These are phyloP conservation scores for Notarius quadriscutis DNA, from an alignment of 2,113 vertebrate species.

Conservation along the genomic window DNA sequence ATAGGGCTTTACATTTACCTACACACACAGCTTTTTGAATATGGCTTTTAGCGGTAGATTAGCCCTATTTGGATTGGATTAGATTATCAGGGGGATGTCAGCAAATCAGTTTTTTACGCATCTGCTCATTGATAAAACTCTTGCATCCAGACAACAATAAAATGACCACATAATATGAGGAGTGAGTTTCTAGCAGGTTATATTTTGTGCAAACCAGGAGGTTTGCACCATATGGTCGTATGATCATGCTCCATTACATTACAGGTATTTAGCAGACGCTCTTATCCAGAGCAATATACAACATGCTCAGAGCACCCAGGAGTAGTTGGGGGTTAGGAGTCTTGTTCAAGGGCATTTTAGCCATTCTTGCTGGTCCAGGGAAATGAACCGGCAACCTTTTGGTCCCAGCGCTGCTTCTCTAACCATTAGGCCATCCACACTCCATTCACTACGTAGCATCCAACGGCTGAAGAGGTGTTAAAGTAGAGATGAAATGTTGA, in stretches of 20 bases:
- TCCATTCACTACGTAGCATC: not conserved
- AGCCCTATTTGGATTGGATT: too few species aligned
- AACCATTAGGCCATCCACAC: too few species aligned
- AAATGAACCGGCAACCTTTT: too few species aligned
- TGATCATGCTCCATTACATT: not conserved
- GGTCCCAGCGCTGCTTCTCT: too few species aligned
- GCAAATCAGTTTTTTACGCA: not conserved
- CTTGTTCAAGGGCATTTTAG: too few species aligned
- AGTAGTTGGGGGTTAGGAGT: too few species aligned
- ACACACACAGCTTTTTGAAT: not conserved
- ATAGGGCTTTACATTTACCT: not conserved
- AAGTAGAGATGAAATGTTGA: not conserved
- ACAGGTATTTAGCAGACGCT: too few species aligned
- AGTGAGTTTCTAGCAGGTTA: not conserved
- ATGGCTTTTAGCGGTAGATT: not conserved
- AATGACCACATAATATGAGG: not conserved
- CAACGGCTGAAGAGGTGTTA: not conserved
- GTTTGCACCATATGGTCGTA: not conserved
- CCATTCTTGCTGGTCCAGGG: too few species aligned
- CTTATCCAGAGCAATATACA: too few species aligned
- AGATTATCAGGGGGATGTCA: too few species aligned
- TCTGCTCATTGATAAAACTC: not conserved
- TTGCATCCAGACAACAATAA: not conserved
- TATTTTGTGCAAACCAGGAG: not conserved
- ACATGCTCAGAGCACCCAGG: too few species aligned